A percentile compares a stretch with the other conserved stretches of the same genome.
Conservation (phyloP, 2,888 invertebrate genomes). For the Dynastes hyllus region DNA sequence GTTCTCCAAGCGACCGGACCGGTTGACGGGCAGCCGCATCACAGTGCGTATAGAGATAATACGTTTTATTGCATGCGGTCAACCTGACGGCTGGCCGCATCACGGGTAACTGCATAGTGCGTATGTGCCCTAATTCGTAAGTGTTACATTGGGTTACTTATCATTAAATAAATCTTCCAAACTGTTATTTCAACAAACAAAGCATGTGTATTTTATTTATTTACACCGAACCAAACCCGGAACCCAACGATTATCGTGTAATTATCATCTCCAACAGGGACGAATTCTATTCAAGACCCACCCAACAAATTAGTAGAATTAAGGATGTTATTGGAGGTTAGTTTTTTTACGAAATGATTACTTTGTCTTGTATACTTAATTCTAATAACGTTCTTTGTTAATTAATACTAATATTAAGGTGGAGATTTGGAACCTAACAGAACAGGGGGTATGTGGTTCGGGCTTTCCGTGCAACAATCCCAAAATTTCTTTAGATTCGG, state of each 20-base stretch:
- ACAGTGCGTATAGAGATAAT: too few species aligned
- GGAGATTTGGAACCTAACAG: constrained; percentile 82
- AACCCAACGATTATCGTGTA: constrained; percentile 78
- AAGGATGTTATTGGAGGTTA: constrained; percentile 80
- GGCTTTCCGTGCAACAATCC: constrained; percentile 70
- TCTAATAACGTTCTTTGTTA: not conserved
- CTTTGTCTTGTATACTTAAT: too few species aligned
- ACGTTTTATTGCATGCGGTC: too few species aligned
- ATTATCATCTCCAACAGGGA: constrained; percentile 88
- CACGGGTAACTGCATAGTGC: too few species aligned
- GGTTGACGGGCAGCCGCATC: too few species aligned
- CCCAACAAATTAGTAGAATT: constrained; percentile 70
- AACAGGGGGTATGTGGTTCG: constrained; percentile 90
- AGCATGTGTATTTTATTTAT: constrained; percentile 89
- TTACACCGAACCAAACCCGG: constrained; percentile 76
- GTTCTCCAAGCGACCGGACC: too few species aligned
- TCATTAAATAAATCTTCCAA: not conserved
- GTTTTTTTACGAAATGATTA: constrained; percentile 28
- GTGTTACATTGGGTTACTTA: not conserved
- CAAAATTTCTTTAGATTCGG: constrained; percentile 73
- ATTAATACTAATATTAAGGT: constrained; percentile 72
- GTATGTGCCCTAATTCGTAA: too few species aligned
- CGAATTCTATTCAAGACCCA: constrained; percentile 82
- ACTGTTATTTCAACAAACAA: not conserved
- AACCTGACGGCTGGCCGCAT: too few species aligned